These are phyloP conservation scores for Phocides pigmalion DNA, from an alignment of 1,140 invertebrate genomes.

Conservation along the genomic window DNA sequence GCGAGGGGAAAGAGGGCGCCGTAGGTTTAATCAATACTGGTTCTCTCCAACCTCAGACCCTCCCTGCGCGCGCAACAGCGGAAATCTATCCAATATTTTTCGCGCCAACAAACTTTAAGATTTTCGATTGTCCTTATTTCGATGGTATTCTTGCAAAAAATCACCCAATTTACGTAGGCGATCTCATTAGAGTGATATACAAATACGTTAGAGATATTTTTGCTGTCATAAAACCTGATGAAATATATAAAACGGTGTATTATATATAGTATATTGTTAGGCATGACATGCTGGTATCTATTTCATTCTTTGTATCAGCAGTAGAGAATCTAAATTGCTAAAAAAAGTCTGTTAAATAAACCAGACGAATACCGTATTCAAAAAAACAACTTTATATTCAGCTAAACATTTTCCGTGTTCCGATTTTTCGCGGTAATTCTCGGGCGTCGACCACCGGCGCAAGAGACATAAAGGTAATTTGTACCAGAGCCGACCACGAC, in stretches of 20 bases:
- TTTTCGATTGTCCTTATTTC: slow-evolving; percentile 3
- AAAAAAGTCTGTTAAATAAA: too few relatives aligned
- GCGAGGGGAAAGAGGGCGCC: slow-evolving; percentile 54
- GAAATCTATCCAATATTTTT: slow-evolving; percentile 54
- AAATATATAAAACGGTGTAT: too few relatives aligned
- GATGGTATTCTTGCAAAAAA: too few relatives aligned
- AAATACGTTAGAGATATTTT: too few relatives aligned
- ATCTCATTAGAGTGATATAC: too few relatives aligned
- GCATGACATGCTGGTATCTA: too few relatives aligned
- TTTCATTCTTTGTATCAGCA: too few relatives aligned
- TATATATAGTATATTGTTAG: too few relatives aligned
- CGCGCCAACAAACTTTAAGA: slow-evolving; percentile 55
- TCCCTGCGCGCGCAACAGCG: slow-evolving; percentile 62
- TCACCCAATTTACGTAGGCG: too few relatives aligned
- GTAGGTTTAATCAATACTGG: slow-evolving; percentile 69
- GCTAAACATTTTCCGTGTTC: slow-evolving; percentile 21
- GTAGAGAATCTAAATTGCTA: too few relatives aligned
- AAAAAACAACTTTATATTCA: neutral
- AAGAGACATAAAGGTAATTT: slow-evolving; percentile 53
- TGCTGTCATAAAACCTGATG: too few relatives aligned
- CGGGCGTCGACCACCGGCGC: slow-evolving; percentile 43
- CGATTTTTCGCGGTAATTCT: slow-evolving; percentile 58
- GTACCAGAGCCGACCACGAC: slow-evolving; percentile 59
- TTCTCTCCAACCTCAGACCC: slow-evolving; percentile 52
- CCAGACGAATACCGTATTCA: neutral